Evolutionary conservation across 2,113 vertebrate species (phyloP), one percentile per base, ranked within the genome.

Genomic region (Drymodes brunneopygia): DNA sequence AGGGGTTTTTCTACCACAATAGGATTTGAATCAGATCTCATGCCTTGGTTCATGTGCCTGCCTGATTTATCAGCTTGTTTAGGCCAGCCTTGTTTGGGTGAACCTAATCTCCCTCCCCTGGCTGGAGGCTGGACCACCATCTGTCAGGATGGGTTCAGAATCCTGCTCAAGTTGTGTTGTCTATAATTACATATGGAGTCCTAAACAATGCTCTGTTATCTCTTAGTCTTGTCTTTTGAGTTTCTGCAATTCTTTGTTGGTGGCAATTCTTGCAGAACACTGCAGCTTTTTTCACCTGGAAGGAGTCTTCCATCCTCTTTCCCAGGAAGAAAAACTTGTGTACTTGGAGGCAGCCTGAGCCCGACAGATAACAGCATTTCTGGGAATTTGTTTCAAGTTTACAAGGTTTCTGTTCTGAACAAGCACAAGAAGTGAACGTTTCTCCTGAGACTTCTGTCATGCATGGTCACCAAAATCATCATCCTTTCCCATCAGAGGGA

Each of bases 351-450:
- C 73, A 92, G 75, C 51, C n/a, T 36, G 75, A 80, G 42, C 4
- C 11, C 9, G 1, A 48, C 61, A 79, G 89, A 82, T 3, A 6
- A 50, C 27, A 45, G 40, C 58, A 88, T 78, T 94, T 85, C 79
- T 91, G 38, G 50, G 71, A 86, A 91, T 93, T 80, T 74, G 9
- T 70, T 87, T 85, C 42, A 65, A 84, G 66, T 92, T 96, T 89
- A 74, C 75, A 82, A 58, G 66, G 81, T 84, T 95, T 92, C 92
- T 87, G 33, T 92, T 91, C 89, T 75, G 58, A 91, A 65, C 21
- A 45, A 75, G 42, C 66, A 72, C 22, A 69, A 86, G 90, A 58
- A 81, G 20, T 64, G 44, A 94, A 82, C 0, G 0, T 82, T 92
- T 65, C 61, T 95, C 61, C 66, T 81, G 33, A 79, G 61, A 38